Percentiles rank a stretch among this genome's conserved stretches.
phyloP scores from a whole-genome alignment of 53 echinoderm and acorn worm species.

The Zoroaster sp. region DNA sequence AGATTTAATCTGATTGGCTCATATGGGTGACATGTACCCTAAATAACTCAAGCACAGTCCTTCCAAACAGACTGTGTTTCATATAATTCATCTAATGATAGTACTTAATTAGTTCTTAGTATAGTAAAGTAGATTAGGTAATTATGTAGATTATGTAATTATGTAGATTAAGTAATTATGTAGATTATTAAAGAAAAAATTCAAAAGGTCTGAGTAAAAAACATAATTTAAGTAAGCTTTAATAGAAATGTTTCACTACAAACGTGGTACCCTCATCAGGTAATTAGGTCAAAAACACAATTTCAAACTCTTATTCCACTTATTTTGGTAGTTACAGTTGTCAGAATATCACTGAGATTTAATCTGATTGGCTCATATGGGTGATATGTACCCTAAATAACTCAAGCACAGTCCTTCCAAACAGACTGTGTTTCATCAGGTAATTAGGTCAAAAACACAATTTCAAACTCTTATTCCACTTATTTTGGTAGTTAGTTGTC shows the following conservation, averaged over 20 bases:
- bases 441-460: not conserved
- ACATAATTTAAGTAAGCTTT: too few relatives aligned
- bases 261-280: too few relatives aligned
- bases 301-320: not conserved
- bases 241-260: not conserved
- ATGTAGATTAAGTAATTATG: too few relatives aligned
- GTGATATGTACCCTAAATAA: not conserved
- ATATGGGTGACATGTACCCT: not conserved
- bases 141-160: too few relatives aligned
- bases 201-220: not conserved
- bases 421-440: not conserved
- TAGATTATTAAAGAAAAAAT: not conserved
- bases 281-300: not conserved
- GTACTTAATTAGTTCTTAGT: not conserved
- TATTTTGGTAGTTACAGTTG: not conserved
- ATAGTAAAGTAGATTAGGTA: not conserved
- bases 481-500: not conserved
- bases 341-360: not conserved
- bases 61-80: not conserved
- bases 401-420: not conserved
- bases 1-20: not conserved
- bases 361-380: not conserved
- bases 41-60: not conserved
- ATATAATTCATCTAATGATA: not conserved
- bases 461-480: not conserved